A percentile compares a stretch with the other conserved stretches of the same genome.
Evolutionary conservation across 92 coral and sea anemone genomes (phyloP).

Genomic region (Palythoa caribaeorum): DNA sequence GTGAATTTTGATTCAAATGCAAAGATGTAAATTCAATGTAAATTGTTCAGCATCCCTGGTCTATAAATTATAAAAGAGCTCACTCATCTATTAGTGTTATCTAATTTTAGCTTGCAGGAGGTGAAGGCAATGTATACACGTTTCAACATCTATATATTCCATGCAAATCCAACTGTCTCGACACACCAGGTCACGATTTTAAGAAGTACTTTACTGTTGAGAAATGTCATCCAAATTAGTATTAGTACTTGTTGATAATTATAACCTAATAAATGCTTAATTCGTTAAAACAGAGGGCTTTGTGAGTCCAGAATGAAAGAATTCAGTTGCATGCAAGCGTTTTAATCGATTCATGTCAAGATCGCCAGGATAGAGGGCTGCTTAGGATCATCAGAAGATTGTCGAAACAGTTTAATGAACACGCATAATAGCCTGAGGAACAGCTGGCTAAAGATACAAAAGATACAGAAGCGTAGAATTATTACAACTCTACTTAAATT

Average conservation of each 20-base stretch:
- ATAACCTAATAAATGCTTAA: not conserved
- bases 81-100: not conserved
- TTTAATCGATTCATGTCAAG: not conserved
- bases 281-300: not conserved
- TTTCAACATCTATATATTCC: not conserved
- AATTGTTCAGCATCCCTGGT: not conserved
- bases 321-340: not conserved
- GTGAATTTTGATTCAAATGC: not conserved
- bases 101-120: not conserved
- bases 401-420: not conserved
- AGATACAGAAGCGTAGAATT: not conserved
- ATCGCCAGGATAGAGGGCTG: not conserved
- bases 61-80: not conserved
- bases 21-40: not conserved
- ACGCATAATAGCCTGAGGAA: not conserved
- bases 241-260: not conserved
- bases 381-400: not conserved
- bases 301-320: not conserved
- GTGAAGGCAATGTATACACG: not conserved
- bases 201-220: not conserved
- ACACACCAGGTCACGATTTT: not conserved
- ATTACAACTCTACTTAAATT: not conserved
- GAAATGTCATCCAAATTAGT: not conserved
- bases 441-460: not conserved
- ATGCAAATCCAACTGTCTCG: no score